Conservation (phyloP, 2,888 invertebrate genomes). For the Xanthorhoe designata region DNA sequence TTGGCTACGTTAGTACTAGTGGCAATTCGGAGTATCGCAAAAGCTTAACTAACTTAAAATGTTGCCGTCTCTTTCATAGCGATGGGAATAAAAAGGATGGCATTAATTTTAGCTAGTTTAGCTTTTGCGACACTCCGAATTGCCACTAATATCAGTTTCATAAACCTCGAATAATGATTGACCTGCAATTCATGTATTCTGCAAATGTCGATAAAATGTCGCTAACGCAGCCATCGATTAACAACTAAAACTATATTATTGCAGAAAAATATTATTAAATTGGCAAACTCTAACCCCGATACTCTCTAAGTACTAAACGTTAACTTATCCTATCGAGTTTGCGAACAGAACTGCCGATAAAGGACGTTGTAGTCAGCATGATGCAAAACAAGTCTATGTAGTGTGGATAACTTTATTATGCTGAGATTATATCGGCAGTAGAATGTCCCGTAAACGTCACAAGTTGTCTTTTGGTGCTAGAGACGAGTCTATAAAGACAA, state of each 20-base stretch:
- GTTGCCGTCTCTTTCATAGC: too few relatives aligned
- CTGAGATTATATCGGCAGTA: constrained; percentile 7
- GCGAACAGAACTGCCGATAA: constrained; percentile 14
- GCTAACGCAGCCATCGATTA: constrained; percentile 35
- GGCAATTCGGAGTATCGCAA: too few relatives aligned
- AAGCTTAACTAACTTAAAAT: too few relatives aligned
- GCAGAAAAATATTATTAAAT: constrained; percentile 63
- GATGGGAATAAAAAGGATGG: too few relatives aligned
- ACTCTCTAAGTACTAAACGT: constrained; percentile 77
- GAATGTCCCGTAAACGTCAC: constrained; percentile 19
- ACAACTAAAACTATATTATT: constrained; percentile 60
- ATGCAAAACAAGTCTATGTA: too few relatives aligned
- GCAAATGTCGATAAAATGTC: not conserved
- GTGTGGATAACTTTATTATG: too few relatives aligned
- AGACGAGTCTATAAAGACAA: constrained; percentile 20
- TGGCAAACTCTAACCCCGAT: constrained; percentile 60
- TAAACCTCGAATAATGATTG: not conserved
- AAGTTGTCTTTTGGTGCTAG: constrained; percentile 41
- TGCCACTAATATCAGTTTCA: too few relatives aligned
- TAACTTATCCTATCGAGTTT: constrained; percentile 60
- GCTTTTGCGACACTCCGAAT: too few relatives aligned
- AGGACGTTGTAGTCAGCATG: too few relatives aligned
- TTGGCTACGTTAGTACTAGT: constrained; percentile 20
- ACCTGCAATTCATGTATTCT: not conserved
- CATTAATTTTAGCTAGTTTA: too few relatives aligned